Base-by-base conservation (phyloP, 30 jellyfish, hydroid and myxozoan genomes). In the Catostylus mosaicus region DNA sequence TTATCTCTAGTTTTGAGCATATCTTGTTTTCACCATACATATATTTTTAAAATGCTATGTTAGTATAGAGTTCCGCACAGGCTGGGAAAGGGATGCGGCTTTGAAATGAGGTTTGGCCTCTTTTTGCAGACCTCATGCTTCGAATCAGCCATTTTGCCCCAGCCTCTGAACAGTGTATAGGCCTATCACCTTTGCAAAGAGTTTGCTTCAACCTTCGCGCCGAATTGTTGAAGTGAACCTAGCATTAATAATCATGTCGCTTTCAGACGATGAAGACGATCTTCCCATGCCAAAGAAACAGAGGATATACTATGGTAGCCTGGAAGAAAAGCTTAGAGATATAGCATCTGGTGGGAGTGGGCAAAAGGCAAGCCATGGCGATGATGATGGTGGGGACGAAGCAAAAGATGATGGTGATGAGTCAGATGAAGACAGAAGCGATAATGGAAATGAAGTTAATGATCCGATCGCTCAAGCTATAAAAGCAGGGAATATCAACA, bases 231-330 rank as follows among this genome's bases (percentile, higher is more conserved):
- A 27, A 50, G 63, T 27, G 14, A 50, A 18, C 24, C 63, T 50
- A 50, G n/a, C 60, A 10, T 46, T 46, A 10, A n/a, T n/a, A 47
- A 40, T 1, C n/a, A 82, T 82, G 92, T 82, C 92, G 26, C 52
- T 82, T 43, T 82, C 92, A n/a, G 97, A 88, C 23, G 98, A 92
- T 26, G 99, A 95, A 30, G 97, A 78, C 8, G 81, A 78, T 64
- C 84, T 67, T 24, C 97, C 97, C 2, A 23, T 75, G 36, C 89
- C 86, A 23, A 95, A 95, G 87, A 95, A 88, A 80, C 97, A 88
- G 27, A 78, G 97, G 36, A 65, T 95, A 14, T 80, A 89, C 60
- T 95, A 56, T 85, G 99, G 99, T 19, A 95, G 99, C 84, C 78
- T 95, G 34, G 99, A 95, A 81, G 99, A 95, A 59, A 92, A 85